Evolutionary conservation across 1,140 invertebrate species (phyloP), one percentile per base, ranked within the genome.

Genomic region (Mylabris phalerata): DNA sequence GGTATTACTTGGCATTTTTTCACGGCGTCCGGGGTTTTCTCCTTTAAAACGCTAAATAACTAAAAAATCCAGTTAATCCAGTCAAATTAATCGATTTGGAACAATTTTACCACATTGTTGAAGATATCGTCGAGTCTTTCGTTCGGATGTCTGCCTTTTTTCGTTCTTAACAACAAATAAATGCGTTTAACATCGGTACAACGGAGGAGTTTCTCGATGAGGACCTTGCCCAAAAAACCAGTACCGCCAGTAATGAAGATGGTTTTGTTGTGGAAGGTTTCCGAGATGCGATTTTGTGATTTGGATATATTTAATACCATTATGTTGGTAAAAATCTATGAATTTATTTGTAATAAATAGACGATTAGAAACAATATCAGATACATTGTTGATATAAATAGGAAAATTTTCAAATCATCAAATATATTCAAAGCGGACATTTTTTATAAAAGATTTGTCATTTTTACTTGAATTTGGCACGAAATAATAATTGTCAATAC

Each of bases 1-100:
- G 75, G 70, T 1, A 98, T 82, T 2, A 86, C 77, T 11, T 79
- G 70, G 50, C 96, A 78, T 70, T 90, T 86, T 52, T 83, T 57
- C 1, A 65, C 24, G 1, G 50, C 42, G 2, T 57, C 51, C 7
- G 66, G 62, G 7, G 55, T 27, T 45, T 47, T 9, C 26, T 57
- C 4, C 38, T 52, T 59, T 5, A 68, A 19, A 3, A 10, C 27
- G 6, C 54, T 46, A 55, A 62, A 67, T 4, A 67, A 45, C 66
- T 67, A 40, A 48, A 32, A 42, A 2, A 40, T 4, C 32, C 32
- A 32, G 7, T 32, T 32, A 32, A 32, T 32, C 32, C 19, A 19
- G 19, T 2, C 19, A 2, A 32, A 32, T 32, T 5, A 32, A 32
- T 32, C 7, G 7, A 32, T 32, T 32, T 2, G 19, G 19, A 32